Conservation (phyloP, 2,113 vertebrate genomes). For the Lutjanus erythropterus region DNA sequence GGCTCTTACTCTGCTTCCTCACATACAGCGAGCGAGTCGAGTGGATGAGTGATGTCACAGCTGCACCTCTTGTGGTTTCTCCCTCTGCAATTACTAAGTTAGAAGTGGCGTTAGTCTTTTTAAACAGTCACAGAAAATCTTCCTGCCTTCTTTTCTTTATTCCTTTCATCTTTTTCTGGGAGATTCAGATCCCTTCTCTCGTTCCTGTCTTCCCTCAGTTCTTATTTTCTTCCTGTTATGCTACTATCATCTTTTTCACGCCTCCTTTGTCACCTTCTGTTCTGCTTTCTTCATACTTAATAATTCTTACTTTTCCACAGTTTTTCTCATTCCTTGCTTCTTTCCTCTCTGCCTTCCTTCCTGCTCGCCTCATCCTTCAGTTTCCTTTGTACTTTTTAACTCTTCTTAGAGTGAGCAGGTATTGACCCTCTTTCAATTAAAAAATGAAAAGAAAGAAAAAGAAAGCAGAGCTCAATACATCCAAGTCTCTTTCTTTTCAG, state of each 20-base stretch:
- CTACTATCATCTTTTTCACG: not conserved
- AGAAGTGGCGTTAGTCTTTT: too few relatives aligned
- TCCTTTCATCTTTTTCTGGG: too few relatives aligned
- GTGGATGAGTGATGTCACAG: too few relatives aligned
- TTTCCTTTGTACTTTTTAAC: not conserved
- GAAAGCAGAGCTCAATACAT: not conserved
- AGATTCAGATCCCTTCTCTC: not conserved
- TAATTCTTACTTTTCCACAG: too few relatives aligned
- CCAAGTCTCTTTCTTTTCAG: not conserved
- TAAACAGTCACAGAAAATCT: not conserved
- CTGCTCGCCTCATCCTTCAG: not conserved
- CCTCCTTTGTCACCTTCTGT: too few relatives aligned
- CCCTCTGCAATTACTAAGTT: too few relatives aligned
- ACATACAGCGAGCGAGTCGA: too few relatives aligned
- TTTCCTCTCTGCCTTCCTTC: not conserved
- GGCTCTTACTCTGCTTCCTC: too few relatives aligned
- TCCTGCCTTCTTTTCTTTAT: not conserved
- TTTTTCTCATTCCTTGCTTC: not conserved
- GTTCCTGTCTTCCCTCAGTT: not conserved
- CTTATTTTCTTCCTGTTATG: not conserved
- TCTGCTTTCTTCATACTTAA: too few relatives aligned
- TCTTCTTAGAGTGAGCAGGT: not conserved
- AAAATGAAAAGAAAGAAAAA: not conserved
- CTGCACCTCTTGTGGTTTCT: too few relatives aligned
- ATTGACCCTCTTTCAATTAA: not conserved